Evolutionary conservation across 92 coral and sea anemone species (phyloP).

Genomic region (Phenganax marumi): DNA sequence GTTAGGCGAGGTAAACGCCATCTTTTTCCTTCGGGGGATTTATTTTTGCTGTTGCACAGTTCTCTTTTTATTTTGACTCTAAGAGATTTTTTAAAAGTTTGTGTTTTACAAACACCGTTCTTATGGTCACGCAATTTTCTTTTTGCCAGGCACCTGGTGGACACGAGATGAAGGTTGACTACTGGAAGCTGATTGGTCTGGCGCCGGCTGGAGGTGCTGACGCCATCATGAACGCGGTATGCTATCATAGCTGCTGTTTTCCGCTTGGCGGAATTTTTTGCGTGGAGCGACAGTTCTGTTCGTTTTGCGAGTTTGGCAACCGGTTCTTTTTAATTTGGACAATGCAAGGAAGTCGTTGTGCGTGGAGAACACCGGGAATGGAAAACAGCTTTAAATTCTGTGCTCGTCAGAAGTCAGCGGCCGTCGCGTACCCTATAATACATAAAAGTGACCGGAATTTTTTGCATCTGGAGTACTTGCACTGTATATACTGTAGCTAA

Average conservation of each 20-base stretch:
- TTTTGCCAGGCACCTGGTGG: conserved; percentile 94
- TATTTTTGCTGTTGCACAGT: background rate
- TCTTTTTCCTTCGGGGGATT: background rate
- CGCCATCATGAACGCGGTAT: conserved; percentile 85
- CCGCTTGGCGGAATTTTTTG: background rate
- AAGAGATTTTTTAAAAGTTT: too few relatives aligned
- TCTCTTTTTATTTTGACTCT: background rate
- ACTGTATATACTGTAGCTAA: background rate
- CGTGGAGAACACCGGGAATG: too few relatives aligned
- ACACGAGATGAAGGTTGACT: conserved; percentile 98
- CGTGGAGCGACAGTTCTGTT: background rate
- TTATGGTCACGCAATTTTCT: background rate
- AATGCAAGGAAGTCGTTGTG: too few relatives aligned
- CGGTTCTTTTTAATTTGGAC: too few relatives aligned
- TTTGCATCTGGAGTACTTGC: background rate
- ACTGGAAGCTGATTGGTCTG: conserved; percentile 91
- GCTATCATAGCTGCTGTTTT: background rate
- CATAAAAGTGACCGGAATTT: too few relatives aligned
- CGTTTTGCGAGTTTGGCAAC: too few relatives aligned
- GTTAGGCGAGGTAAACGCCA: background rate
- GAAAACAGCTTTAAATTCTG: too few relatives aligned
- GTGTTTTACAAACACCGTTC: too few relatives aligned
- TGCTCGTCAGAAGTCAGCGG: too few relatives aligned
- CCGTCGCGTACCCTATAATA: too few relatives aligned
- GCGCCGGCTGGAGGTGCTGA: conserved; percentile 99